These are phyloP conservation scores for Zeuzera pyrina DNA, from an alignment of 2,888 invertebrate genomes.

Conservation along the genomic window DNA sequence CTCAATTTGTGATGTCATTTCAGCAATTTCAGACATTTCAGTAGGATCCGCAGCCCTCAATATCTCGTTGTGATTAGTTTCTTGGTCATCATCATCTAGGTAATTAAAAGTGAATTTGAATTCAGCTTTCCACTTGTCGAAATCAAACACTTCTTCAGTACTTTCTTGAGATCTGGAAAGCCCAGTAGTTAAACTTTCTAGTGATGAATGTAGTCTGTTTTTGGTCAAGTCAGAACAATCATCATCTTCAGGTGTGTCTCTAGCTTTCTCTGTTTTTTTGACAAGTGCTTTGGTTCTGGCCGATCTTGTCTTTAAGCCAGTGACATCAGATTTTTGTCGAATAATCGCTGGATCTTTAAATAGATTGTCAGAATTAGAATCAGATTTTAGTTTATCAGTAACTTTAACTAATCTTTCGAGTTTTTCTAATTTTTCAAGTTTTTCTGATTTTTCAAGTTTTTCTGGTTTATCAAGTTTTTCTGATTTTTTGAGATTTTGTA, in stretches of 20 bases:
- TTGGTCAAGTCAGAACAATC: slow-evolving; percentile 42
- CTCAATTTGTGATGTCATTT: slow-evolving; percentile 67
- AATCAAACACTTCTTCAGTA: slow-evolving; percentile 53
- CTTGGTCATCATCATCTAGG: slow-evolving; percentile 56
- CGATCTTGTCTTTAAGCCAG: slow-evolving; percentile 67
- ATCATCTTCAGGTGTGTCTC: slow-evolving; percentile 30
- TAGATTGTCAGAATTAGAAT: neutral
- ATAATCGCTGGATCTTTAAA: slow-evolving; percentile 48
- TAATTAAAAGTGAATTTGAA: slow-evolving; percentile 58
- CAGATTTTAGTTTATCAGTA: slow-evolving; percentile 30
- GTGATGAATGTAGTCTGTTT: slow-evolving; percentile 56
- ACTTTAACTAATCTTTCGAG: too few relatives aligned
- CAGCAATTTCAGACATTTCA: slow-evolving; percentile 65
- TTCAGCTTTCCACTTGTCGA: slow-evolving; percentile 61
- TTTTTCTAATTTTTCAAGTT: slow-evolving; percentile 20
- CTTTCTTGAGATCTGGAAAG: slow-evolving; percentile 57
- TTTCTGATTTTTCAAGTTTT: slow-evolving; percentile 17
- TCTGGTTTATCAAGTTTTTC: too few relatives aligned
- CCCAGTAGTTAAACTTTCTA: slow-evolving; percentile 57
- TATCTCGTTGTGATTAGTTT: slow-evolving; percentile 53
- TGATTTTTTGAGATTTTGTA: too few relatives aligned
- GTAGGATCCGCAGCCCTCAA: slow-evolving; percentile 56
- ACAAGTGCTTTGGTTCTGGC: slow-evolving; percentile 41
- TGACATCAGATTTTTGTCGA: slow-evolving; percentile 75
- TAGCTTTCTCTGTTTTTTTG: slow-evolving; percentile 44